Evolutionary conservation across 53 echinoderm and acorn worm species (phyloP).

Genomic region (Luidia sarsii): DNA sequence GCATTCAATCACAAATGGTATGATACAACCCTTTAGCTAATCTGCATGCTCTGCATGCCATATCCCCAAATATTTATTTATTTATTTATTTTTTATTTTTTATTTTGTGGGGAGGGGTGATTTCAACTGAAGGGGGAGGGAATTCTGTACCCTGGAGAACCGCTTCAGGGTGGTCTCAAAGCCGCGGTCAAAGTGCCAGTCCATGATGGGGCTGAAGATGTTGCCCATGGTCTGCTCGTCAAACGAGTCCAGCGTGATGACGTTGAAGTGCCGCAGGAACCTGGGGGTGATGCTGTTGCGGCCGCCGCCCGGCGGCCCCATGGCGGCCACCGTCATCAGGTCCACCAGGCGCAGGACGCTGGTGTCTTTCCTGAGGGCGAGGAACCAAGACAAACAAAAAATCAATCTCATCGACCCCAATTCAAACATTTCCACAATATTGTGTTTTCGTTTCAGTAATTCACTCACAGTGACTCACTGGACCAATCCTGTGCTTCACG

Average conservation of each 20-base stretch:
- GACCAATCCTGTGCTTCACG: no score
- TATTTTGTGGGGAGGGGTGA: no score
- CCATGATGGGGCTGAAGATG: conserved; percentile 92
- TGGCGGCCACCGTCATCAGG: conserved; percentile 85
- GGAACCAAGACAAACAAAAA: no score
- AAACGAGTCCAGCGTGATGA: conserved; percentile 88
- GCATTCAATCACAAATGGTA: no score
- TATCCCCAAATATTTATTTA: no score
- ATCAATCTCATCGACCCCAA: neutral
- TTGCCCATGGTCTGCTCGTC: conserved; percentile 96
- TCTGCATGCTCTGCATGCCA: no score
- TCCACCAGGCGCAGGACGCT: conserved; percentile 77
- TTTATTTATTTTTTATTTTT: no score
- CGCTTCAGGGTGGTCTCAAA: conserved; percentile 82
- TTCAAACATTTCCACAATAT: no score
- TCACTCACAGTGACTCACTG: no score
- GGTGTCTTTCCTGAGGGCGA: conserved; percentile 77
- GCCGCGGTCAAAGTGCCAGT: conserved; percentile 93
- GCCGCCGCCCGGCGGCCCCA: conserved; percentile 98
- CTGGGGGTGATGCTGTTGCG: conserved; percentile 81
- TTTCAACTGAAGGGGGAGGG: no score
- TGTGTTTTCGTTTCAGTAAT: no score
- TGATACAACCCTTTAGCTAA: no score
- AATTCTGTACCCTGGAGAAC: conserved; percentile 93
- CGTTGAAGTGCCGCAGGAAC: conserved; percentile 87